Evolutionary conservation across 1,140 invertebrate genomes (phyloP), one percentile per base, ranked within the genome.

Genomic region (Phthorimaea operculella): DNA sequence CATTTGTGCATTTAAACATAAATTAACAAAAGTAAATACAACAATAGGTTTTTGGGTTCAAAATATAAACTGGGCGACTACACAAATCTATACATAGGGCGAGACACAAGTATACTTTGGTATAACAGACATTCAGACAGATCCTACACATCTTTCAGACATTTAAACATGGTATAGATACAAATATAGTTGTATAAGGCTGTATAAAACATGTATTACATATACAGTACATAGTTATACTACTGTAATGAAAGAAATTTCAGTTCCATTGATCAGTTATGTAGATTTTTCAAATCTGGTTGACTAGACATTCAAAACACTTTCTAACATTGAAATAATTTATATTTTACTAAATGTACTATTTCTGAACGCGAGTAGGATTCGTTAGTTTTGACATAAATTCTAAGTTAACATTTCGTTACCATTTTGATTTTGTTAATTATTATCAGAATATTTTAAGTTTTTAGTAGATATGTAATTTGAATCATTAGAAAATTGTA

Each of bases 1-100:
- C 73, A 73, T 79, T 78, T 82, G 80, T 84, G 80, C 77, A 69
- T 71, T 63, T 82, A 79, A 75, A 79, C 82, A 80, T 83, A 83
- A 82, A 82, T 82, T 79, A 83, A 81, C 79, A 79, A 80, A 81
- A 83, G 59, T 72, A 72, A 72, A 74, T 76, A 80, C 69, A 81
- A 81, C 76, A 74, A 64, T 63, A 69, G 51, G 60, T 75, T 72
- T 39, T 76, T 71, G 61, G 64, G 75, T 76, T 77, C 21, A 74
- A 73, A 70, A 69, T 68, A 69, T 57, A 58, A 68, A 68, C 39
- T 42, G 39, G 11, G 14, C 39, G 45, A 49, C 64, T 69, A 74
- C 63, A 72, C 66, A 70, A 74, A 68, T 61, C 55, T 64, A 66
- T 63, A 74, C 69, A 80, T 76, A 83, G 78, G 79, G 77, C 79